Percentiles rank a stretch among this genome's conserved stretches.
These are phyloP conservation scores for Drosophila barbarae DNA, from an alignment of 2,888 invertebrate genomes.

Conservation along the genomic window DNA sequence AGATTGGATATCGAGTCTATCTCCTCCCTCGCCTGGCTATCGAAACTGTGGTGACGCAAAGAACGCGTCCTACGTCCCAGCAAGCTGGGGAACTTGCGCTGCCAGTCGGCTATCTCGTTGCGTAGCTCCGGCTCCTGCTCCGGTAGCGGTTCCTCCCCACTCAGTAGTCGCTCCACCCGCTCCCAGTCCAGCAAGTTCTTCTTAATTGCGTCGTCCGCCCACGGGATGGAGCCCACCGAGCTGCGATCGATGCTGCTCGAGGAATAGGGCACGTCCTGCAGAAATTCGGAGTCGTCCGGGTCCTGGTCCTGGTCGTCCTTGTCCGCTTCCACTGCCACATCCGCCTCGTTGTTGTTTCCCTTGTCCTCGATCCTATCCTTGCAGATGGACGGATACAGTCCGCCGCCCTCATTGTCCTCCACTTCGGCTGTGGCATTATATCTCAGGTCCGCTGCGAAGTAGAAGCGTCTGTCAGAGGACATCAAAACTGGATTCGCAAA, in stretches of 20 bases:
- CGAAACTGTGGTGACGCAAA: constrained; percentile 54
- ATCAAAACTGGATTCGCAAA: constrained; percentile 61
- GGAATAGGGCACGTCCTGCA: constrained; percentile 76
- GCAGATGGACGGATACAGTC: constrained; percentile 8
- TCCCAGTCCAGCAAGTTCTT: constrained; percentile 79
- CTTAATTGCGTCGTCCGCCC: constrained; percentile 80
- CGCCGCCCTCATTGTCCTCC: constrained; percentile 41
- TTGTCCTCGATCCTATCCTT: constrained; percentile 12
- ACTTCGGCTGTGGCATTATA: constrained; percentile 48
- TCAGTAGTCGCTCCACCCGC: constrained; percentile 77
- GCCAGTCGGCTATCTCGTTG: constrained; percentile 79
- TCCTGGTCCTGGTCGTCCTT: constrained; percentile 42
- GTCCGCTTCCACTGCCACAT: constrained; percentile 21
- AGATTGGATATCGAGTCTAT: constrained; percentile 73
- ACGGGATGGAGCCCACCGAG: constrained; percentile 79
- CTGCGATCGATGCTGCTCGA: constrained; percentile 78
- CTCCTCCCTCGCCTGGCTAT: constrained; percentile 51
- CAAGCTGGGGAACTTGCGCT: constrained; percentile 75
- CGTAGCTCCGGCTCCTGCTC: constrained; percentile 72
- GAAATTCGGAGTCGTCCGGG: constrained; percentile 70
- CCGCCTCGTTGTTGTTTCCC: constrained; percentile 38
- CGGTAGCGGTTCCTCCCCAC: constrained; percentile 69
- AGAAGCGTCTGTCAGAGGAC: constrained; percentile 65
- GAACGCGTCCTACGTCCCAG: constrained; percentile 50
- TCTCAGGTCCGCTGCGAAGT: constrained; percentile 56